phyloP scores from a whole-genome alignment of 2,888 invertebrate species.

The Harpagoxenus sublaevis region DNA sequence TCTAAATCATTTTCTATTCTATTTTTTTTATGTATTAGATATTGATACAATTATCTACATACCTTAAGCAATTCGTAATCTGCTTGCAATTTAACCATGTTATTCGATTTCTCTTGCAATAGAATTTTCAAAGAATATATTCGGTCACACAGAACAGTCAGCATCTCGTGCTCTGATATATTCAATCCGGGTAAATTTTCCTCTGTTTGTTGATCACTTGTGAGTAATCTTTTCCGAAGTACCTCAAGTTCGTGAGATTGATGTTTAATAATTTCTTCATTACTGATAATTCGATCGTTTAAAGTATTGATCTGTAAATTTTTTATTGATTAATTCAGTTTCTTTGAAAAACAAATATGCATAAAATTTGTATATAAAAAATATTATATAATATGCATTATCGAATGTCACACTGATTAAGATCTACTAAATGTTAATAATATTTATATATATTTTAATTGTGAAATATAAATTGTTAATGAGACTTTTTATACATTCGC shows the following conservation, averaged over 20 bases:
- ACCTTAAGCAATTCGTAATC: constrained; percentile 81
- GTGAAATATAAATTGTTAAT: not conserved
- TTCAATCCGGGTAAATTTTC: constrained; percentile 73
- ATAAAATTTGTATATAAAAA: constrained; percentile 1
- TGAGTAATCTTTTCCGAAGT: constrained; percentile 72
- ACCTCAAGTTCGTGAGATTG: constrained; percentile 71
- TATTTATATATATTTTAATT: not conserved
- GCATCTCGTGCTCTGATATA: constrained; percentile 72
- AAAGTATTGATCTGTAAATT: constrained; percentile 63
- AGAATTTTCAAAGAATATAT: constrained; percentile 76
- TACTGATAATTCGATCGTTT: constrained; percentile 55
- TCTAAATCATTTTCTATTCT: not conserved
- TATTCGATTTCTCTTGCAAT: constrained; percentile 77
- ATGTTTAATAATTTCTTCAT: constrained; percentile 63
- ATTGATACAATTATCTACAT: constrained; percentile 31
- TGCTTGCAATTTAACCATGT: constrained; percentile 77
- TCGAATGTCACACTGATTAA: not conserved
- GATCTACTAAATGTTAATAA: not conserved
- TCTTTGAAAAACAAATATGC: not conserved
- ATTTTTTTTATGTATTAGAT: not conserved
- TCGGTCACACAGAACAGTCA: constrained; percentile 69
- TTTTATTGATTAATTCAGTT: constrained; percentile 18
- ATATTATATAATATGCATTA: not conserved
- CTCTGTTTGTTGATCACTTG: constrained; percentile 68
- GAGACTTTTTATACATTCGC: not conserved